Evolutionary conservation across 1,140 invertebrate genomes (phyloP), one percentile per base, ranked within the genome.

Genomic region (Leptonema lineaticorne): DNA sequence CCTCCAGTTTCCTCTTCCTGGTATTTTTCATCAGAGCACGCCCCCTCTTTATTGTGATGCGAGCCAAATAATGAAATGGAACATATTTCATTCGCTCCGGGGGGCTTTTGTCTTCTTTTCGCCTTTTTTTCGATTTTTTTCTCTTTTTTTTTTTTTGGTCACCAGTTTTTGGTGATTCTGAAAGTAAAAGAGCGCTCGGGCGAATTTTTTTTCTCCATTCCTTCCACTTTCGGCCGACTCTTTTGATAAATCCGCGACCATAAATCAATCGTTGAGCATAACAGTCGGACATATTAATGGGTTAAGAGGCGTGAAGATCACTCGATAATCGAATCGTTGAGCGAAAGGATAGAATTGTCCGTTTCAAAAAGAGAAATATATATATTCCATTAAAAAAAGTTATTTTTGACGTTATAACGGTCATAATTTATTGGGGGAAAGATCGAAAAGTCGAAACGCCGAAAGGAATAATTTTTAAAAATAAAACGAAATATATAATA

Each of bases 261-360:
- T 53, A 53, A 53, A 53, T 53, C 50, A 53, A 53, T 53, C 50
- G 24, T 5, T 24, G 50, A 24, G 37, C 37, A 41, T 41, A 41
- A 41, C 37, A 16, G 37, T 20, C 50, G 50, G 50, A 53, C 50
- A 24, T 53, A 53, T 53, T 53, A 53, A 53, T 53, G 50, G 50
- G 50, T 53, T 53, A 53, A 53, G 50, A 53, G 50, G 50, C 50
- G 50, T 53, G 50, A 53, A 53, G 50, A 53, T 53, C 50, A 24
- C 24, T 53, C 50, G 50, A 53, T 53, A 53, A 53, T 53, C 50
- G 50, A 53, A 53, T 53, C 20, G n/a, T 41, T 11, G 2, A 9
- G 16, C 37, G 37, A 41, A 41, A 41, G 16, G n/a, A n/a, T n/a
- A n/a, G n/a, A n/a, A n/a, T n/a, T n/a, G n/a, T n/a, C n/a, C n/a